phyloP scores from a whole-genome alignment of 2,888 invertebrate species.

The Ichneumoninae sp. region DNA sequence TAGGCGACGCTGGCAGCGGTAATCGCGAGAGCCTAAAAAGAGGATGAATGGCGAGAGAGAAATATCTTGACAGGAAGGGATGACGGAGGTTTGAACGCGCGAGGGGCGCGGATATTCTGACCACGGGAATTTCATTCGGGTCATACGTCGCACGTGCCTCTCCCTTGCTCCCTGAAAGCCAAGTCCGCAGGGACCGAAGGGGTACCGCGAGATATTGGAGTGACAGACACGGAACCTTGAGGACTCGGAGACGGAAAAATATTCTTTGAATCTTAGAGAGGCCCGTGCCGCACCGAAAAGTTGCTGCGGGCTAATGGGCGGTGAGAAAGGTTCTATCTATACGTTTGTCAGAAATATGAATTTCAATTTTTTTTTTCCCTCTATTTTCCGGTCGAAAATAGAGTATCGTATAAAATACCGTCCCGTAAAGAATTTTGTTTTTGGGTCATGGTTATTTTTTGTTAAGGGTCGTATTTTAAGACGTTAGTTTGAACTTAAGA shows the following conservation, averaged over 20 bases:
- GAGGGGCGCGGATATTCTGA: conserved; percentile 13
- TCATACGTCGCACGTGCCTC: conserved; percentile 24
- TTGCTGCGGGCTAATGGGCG: neutral
- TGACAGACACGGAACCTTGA: neutral
- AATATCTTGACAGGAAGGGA: conserved; percentile 46
- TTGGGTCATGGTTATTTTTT: neutral
- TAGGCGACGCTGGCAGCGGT: conserved; percentile 38
- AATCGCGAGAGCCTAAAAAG: conserved; percentile 47
- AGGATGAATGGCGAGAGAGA: conserved; percentile 25
- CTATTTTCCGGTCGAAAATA: neutral
- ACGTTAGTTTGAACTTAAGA: no score
- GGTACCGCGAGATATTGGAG: neutral
- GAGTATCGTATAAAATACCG: neutral
- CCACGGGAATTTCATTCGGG: conserved; percentile 14
- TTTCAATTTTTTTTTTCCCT: neutral
- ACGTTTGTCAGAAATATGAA: neutral
- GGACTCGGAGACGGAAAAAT: neutral
- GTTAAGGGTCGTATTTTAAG: no score
- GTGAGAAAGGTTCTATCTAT: no score
- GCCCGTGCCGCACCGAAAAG: neutral
- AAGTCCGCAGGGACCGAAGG: conserved; percentile 1
- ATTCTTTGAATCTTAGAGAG: neutral
- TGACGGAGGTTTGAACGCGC: conserved; percentile 16
- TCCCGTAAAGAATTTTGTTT: neutral
- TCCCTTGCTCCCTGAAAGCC: neutral